Evolutionary conservation across 2,113 vertebrate species (phyloP).

Genomic region (Oncorhynchus kisutch): DNA sequence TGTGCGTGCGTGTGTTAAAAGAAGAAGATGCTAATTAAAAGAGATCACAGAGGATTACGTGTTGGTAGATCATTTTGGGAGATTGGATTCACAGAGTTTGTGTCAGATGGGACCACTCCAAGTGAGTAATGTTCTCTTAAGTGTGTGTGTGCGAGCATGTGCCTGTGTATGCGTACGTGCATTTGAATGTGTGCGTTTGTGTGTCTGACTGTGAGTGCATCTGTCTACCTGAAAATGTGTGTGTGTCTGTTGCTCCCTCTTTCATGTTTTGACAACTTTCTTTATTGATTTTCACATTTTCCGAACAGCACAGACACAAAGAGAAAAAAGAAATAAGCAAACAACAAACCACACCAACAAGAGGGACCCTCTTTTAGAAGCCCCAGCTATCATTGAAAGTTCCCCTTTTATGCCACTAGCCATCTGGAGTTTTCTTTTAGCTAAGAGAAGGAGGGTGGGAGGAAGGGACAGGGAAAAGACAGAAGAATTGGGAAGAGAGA

Average conservation of each 20-base stretch:
- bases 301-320: not conserved
- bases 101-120: constrained; percentile 23
- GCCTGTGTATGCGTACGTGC: constrained; percentile 26
- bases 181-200: constrained; percentile 34
- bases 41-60: not conserved
- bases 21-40: not conserved
- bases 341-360: constrained; percentile 58
- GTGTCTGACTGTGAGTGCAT: constrained; percentile 12
- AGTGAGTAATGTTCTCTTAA: constrained; percentile 23
- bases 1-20: too few relatives aligned
- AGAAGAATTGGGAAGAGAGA: too few relatives aligned
- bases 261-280: constrained; percentile 62
- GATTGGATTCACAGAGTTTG: not conserved
- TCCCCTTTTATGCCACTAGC: constrained; percentile 14
- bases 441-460: too few relatives aligned
- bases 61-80: not conserved
- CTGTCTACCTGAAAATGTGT: constrained; percentile 7
- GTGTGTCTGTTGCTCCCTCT: constrained; percentile 25
- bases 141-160: constrained; percentile 33
- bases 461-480: not conserved
- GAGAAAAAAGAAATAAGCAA: constrained; percentile 23
- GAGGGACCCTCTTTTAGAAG: constrained; percentile 27
- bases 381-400: constrained; percentile 41
- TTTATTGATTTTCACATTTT: constrained; percentile 67
- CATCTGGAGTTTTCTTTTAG: not conserved